These are phyloP conservation scores for Athene noctua DNA, from an alignment of 2,113 vertebrate species.

Conservation along the genomic window DNA sequence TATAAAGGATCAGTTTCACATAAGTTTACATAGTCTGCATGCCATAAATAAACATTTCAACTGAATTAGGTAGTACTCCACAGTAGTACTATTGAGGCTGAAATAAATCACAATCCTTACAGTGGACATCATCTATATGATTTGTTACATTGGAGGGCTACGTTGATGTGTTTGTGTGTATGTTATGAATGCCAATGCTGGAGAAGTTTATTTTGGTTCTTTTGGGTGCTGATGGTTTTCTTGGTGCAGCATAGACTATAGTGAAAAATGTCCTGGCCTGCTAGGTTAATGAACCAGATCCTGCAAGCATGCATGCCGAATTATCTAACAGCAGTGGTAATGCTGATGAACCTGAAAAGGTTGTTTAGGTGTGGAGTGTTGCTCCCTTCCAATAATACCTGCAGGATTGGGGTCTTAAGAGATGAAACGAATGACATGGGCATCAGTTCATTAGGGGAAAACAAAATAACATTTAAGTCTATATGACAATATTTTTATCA, in stretches of 20 bases:
- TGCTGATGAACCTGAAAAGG: neutral
- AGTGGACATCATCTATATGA: neutral
- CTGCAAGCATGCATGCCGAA: neutral
- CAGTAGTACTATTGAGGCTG: neutral
- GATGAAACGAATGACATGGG: neutral
- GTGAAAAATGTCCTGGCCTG: neutral
- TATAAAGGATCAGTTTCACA: slow-evolving; percentile 1
- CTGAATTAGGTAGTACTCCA: neutral
- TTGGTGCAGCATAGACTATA: neutral
- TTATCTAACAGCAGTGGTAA: neutral
- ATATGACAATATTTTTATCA: neutral
- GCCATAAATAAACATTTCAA: slow-evolving; percentile 40
- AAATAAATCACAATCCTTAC: neutral
- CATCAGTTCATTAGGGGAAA: neutral
- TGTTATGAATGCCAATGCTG: neutral
- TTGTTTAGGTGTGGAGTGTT: neutral
- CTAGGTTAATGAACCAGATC: neutral
- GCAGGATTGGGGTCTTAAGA: neutral
- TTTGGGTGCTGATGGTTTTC: neutral
- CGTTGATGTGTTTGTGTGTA: slow-evolving; percentile 17
- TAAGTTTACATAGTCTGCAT: slow-evolving; percentile 24
- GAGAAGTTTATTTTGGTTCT: neutral
- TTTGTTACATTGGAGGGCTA: neutral
- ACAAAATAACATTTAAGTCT: neutral
- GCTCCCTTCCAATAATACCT: neutral